Base-by-base conservation (phyloP, 2,888 invertebrate genomes). In the Volucella zonaria region DNA sequence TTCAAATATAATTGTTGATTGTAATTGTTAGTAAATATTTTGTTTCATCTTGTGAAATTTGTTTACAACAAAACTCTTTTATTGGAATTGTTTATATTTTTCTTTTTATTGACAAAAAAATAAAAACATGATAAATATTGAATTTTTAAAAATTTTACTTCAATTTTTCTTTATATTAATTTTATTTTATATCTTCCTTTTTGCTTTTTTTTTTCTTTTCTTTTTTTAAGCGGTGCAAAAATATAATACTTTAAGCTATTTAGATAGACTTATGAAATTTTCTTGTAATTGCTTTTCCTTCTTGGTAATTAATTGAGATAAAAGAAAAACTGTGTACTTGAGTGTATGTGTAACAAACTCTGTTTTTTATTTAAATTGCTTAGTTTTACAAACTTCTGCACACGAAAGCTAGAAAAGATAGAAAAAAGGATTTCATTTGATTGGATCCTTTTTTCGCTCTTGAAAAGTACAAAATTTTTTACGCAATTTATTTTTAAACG, bases 1-100 rank as follows among this genome's bases (percentile, higher is more conserved):
- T 74, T 83, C 47, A 80, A 83, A 83, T 80, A 80, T 61, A 83
- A 80, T 80, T 83, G 58, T 66, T 83, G 83, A 80, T 80, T 80
- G 80, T 83, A 80, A 83, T 80, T 80, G 80, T 76, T 80, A 76
- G 59, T 83, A 80, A 75, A 80, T 70, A 68, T 56, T 54, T 58
- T 62, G 42, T 61, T 49, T 43, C 54, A 43, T 42, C 40, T 73
- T 54, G 10, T 52, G 12, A 59, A 31, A 62, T 68, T 62, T 40
- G 38, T 42, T 42, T 43, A 52, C 56, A 42, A 70, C 47, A 66
- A 71, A 70, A 83, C 76, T 47, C 31, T 75, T 64, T 67, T 15
- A 67, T 58, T 80, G 56, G 59, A 83, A 83, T 70, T 74, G 61
- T 18, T 23, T 23, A 23, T 23, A 23, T 52, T 76, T 59, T 38